phyloP scores from a whole-genome alignment of 2,113 vertebrate genomes.

The Marmota flaviventris region DNA sequence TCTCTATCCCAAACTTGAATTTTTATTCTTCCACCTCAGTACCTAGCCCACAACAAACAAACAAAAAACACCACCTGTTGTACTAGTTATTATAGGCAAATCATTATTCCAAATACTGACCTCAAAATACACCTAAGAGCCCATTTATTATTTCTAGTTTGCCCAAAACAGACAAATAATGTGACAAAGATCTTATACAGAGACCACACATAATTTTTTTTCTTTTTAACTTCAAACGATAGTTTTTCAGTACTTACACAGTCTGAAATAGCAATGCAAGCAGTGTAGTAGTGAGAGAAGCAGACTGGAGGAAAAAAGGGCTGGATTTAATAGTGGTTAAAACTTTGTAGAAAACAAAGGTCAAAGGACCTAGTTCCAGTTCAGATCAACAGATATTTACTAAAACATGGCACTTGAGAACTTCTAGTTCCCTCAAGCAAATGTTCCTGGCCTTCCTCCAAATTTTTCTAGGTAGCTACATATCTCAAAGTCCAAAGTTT shows the following conservation, averaged over 20 bases:
- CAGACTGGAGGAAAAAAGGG: not conserved
- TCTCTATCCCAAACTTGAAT: constrained; percentile 8
- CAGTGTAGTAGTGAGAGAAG: not conserved
- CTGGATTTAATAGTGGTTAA: not conserved
- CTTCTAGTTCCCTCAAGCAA: not conserved
- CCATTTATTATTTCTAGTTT: constrained; percentile 22
- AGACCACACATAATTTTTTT: not conserved
- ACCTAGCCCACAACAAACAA: not conserved
- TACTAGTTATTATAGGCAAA: not conserved
- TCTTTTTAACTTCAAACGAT: not conserved
- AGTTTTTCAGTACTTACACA: not conserved
- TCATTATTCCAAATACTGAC: constrained; percentile 3
- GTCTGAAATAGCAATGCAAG: not conserved
- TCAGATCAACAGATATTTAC: not conserved
- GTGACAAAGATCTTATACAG: not conserved
- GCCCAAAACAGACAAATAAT: not conserved
- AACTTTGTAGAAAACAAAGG: not conserved
- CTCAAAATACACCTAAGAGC: constrained; percentile 3
- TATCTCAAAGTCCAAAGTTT: constrained; percentile 6
- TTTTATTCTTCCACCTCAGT: not conserved
- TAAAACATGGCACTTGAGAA: not conserved
- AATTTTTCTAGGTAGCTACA: not conserved
- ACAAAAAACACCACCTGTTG: not conserved
- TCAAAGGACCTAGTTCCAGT: not conserved
- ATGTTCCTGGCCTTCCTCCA: not conserved